phyloP scores from a whole-genome alignment of 92 coral and sea anemone genomes.

The Paragorgia papillata region DNA sequence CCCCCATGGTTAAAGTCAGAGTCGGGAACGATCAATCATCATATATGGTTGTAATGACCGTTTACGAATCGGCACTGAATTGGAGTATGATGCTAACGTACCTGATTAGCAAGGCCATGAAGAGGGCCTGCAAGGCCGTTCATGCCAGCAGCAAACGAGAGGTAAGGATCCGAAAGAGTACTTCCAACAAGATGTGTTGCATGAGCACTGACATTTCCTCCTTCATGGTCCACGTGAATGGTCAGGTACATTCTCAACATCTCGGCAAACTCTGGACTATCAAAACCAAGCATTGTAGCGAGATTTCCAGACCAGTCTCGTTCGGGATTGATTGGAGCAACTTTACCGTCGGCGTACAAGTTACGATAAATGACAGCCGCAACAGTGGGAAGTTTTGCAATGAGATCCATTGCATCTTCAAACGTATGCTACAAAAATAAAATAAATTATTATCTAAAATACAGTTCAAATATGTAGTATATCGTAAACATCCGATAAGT shows the following conservation, averaged over 20 bases:
- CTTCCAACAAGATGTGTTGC: slow-evolving; percentile 91
- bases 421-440: slow-evolving; percentile 63
- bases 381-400: slow-evolving; percentile 94
- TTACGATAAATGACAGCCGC: slow-evolving; percentile 97
- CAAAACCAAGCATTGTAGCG: slow-evolving; percentile 96
- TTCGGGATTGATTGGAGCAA: slow-evolving; percentile 90
- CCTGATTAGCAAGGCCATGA: slow-evolving; percentile 99
- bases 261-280: slow-evolving; percentile 83
- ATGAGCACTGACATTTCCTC: slow-evolving; percentile 98
- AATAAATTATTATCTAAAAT: slow-evolving; percentile 10
- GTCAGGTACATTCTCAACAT: slow-evolving; percentile 89
- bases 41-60: too few species aligned
- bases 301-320: slow-evolving; percentile 93
- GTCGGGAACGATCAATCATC: too few species aligned
- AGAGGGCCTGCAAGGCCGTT: slow-evolving; percentile 99
- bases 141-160: slow-evolving; percentile 97
- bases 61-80: too few species aligned
- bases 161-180: slow-evolving; percentile 93
- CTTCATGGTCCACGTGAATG: slow-evolving; percentile 94
- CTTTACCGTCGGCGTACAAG: slow-evolving; percentile 92
- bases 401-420: slow-evolving; percentile 96
- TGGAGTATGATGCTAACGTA: too few species aligned
- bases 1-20: too few species aligned
- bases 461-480: slow-evolving; percentile 52
- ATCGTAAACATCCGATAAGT: too few species aligned